These are phyloP conservation scores for Gasterosteus aculeatus DNA, from an alignment of 2,113 vertebrate genomes.

Conservation along the genomic window DNA sequence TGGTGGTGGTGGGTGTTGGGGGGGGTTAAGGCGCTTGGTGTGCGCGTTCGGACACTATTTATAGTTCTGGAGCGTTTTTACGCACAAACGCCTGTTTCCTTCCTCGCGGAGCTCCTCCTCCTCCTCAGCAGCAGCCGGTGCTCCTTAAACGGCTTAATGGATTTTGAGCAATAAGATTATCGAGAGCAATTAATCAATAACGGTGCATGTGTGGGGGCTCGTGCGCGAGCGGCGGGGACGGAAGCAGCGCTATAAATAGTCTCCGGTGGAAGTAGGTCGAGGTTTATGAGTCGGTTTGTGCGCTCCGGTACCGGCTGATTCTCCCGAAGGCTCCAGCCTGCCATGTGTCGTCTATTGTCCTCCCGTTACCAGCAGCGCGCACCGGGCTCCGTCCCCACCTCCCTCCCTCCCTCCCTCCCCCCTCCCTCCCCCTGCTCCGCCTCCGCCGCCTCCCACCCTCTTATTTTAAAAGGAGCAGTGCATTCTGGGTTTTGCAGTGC, in stretches of 20 bases:
- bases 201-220: neutral
- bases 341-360: slow-evolving; percentile 81
- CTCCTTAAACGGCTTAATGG: slow-evolving; percentile 67
- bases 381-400: slow-evolving; percentile 41
- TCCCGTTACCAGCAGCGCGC: slow-evolving; percentile 70
- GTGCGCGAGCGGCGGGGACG: slow-evolving; percentile 13
- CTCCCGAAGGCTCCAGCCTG: slow-evolving; percentile 25
- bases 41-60: slow-evolving; percentile 44
- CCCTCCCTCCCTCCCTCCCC: neutral
- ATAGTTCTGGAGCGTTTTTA: slow-evolving; percentile 55
- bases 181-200: slow-evolving; percentile 64
- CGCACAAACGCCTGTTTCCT: slow-evolving; percentile 34
- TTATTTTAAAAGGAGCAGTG: slow-evolving; percentile 72
- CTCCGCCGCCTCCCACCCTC: slow-evolving; percentile 36
- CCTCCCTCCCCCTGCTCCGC: slow-evolving; percentile 23
- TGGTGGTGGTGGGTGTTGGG: neutral
- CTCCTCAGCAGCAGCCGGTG: neutral
- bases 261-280: neutral
- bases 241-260: slow-evolving; percentile 23
- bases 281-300: neutral
- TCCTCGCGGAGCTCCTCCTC: too few species aligned
- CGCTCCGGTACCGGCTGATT: neutral
- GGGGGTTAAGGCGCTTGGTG: neutral
- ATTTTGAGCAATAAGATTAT: slow-evolving; percentile 64
- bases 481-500: slow-evolving; percentile 78